Base-by-base conservation (phyloP, 2,797 vertebrate species). In the Epinephelus malabaricus region DNA sequence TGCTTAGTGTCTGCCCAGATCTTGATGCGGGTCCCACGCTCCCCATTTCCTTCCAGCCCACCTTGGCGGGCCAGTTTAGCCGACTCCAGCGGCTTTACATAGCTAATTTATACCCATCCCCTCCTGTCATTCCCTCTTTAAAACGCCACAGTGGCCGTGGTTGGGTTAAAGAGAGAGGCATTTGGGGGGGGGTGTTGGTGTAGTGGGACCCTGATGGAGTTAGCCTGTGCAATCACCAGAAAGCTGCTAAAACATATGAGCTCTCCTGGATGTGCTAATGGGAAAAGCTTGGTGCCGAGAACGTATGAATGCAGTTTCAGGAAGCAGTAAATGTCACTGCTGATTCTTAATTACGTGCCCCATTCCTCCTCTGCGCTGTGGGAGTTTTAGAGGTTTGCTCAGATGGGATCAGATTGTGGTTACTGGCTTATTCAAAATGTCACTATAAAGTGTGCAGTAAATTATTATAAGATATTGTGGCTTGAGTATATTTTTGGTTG, bases 281-380 rank as follows among this genome's bases (percentile, higher is more conserved):
- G 86, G 84, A 87, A 88, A 91, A 83, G 71, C 77, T 76, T 9
- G 3, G 65, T 38, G 66, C 83, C 25, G 64, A 73, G 82, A 86
- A 80, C 50, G 47, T 78, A 74, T 81, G 80, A 87, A 78, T 53
- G 49, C 54, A 1, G 74, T 23, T 75, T 84, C 85, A 92, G 94
- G 92, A 94, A 93, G 88, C 81, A 73, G 81, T 95, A 94, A 94
- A 95, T 93, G 92, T 93, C 89, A 90, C 47, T 71, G 83, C 63
- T 81, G 87, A 89, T 91, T 89, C 86, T 85, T 90, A 88, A 92
- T 92, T 73, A 90, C 73, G 54, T 73, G 61, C 25, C 46, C 66
- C 25, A 19, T 82, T 76, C 81, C 72, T 81, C 69, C 84, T 81
- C 72, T 53, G 23, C 8, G 2, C 85, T 27, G 72, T 3, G 67